Base-by-base conservation (phyloP, 2,113 vertebrate genomes). In the Gallinago media region DNA sequence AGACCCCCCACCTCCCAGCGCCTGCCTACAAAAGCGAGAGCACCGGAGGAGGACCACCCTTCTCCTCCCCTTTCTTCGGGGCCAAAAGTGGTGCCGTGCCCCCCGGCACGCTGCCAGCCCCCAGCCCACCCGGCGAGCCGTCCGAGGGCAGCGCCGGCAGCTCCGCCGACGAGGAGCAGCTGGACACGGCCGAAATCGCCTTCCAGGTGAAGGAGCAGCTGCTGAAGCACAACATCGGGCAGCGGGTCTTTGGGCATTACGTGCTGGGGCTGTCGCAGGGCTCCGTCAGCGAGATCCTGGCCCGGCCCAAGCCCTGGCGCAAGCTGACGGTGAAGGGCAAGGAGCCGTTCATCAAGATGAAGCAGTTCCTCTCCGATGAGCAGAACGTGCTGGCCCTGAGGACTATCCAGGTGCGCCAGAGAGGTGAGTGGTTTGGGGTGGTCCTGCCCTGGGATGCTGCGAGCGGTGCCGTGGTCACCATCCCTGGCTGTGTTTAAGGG, bases 341-440 rank as follows among this genome's bases (percentile, higher is more conserved):
- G 97, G 99, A 99, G 92, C 99, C 99, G 5, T 99, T 99, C 96
- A 98, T 99, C 97, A 99, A 99, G 97, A 99, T 99, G 99, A 99
- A 99, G 98, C 99, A 99, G 98, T 99, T 99, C 97, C 98, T 99
- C 58, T 99, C 99, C 0, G 99, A 99, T 1, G 99, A 99, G 74
- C 99, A 99, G 98, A 99, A 99, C 55, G 99, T 99, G 94, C 97
- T 99, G 96, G 99, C 99, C 10, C 98, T 99, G 50, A 98, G 99
- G 97, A 99, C 99, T 89, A 99, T 99, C 97, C 99, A 99, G 98
- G 99, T 99, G 98, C 99, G 99, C 79, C 99, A 99, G 98, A 98
- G 99, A 99, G 99, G 99, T 99, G 97, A 98, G 99, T 97, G 85
- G 96, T 94, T 94, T 92, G 88, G 94, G 95, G 70, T 88, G 85